Percentiles rank a stretch among this genome's conserved stretches.
Conservation (phyloP, 1,140 invertebrate genomes). For the Anthonomus grandis region DNA sequence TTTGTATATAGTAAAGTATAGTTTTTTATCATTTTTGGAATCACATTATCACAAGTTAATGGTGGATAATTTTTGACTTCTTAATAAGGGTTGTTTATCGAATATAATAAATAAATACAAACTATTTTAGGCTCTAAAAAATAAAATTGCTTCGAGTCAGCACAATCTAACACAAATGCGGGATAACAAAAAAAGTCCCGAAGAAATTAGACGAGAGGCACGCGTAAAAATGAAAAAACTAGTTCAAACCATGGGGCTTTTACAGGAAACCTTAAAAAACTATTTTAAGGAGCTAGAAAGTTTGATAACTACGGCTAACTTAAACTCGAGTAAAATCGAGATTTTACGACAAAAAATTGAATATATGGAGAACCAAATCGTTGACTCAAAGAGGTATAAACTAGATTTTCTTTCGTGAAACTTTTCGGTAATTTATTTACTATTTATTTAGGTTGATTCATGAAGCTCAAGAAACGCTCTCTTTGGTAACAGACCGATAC, state of each 20-base stretch:
- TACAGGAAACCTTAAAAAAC: slow-evolving; percentile 14
- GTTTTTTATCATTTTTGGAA: no score
- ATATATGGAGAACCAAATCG: slow-evolving; percentile 7
- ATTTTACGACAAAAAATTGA: slow-evolving; percentile 12
- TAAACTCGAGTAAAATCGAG: slow-evolving; percentile 19
- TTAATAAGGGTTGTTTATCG: no score
- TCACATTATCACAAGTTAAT: no score
- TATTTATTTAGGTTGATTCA: slow-evolving; percentile 37
- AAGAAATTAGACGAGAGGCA: slow-evolving; percentile 12
- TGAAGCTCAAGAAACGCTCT: slow-evolving; percentile 41
- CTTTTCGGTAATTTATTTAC: slow-evolving; percentile 28
- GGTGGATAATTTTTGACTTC: no score
- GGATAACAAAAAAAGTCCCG: slow-evolving; percentile 20
- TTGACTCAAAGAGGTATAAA: slow-evolving; percentile 4
- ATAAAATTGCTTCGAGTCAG: slow-evolving; percentile 4
- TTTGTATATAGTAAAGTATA: no score
- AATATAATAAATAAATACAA: no score
- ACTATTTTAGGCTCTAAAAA: slow-evolving; percentile 13
- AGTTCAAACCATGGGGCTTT: slow-evolving; percentile 11
- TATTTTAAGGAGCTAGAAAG: slow-evolving; percentile 19
- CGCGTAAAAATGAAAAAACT: slow-evolving; percentile 17
- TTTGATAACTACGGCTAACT: neutral
- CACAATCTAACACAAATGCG: slow-evolving; percentile 15
- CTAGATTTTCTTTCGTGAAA: slow-evolving; percentile 6
- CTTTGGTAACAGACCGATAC: slow-evolving; percentile 37